Evolutionary conservation across 2,888 invertebrate species (phyloP).

Genomic region (Kryphioiulus occultus): DNA sequence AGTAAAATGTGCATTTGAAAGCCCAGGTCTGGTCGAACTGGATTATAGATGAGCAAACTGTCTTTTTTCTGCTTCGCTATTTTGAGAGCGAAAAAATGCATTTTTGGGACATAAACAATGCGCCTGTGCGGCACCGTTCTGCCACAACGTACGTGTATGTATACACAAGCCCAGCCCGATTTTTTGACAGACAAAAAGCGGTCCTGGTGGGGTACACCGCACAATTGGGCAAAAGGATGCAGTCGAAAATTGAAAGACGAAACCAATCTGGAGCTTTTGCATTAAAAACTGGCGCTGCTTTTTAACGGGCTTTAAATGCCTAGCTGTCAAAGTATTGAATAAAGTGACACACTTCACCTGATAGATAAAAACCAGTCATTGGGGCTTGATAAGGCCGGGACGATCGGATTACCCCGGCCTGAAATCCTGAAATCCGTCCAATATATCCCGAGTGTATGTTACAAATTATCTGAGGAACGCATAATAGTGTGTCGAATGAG

Average conservation of each 20-base stretch:
- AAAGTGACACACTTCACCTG: constrained; percentile 46
- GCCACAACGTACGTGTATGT: constrained; percentile 12
- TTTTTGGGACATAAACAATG: constrained; percentile 21
- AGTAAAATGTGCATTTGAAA: not conserved
- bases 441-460: constrained; percentile 25
- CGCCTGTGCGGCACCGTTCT: not conserved
- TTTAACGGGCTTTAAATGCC: not conserved
- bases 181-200: constrained; percentile 33
- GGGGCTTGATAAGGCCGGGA: constrained; percentile 33
- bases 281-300: constrained; percentile 13
- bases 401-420: constrained; percentile 33
- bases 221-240: constrained; percentile 3
- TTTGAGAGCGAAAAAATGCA: not conserved
- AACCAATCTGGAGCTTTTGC: constrained; percentile 8
- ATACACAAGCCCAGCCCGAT: constrained; percentile 1
- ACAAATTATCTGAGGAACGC: constrained; percentile 41
- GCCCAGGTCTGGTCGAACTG: not conserved
- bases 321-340: constrained; percentile 46
- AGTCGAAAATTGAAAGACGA: constrained; percentile 11
- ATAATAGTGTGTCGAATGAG: not conserved
- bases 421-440: constrained; percentile 34
- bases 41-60: not conserved
- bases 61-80: not conserved
- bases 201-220: not conserved
- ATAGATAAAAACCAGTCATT: constrained; percentile 46